Evolutionary conservation across 2,888 invertebrate genomes (phyloP), one percentile per base, ranked within the genome.

Genomic region (Andrena hattorfiana): DNA sequence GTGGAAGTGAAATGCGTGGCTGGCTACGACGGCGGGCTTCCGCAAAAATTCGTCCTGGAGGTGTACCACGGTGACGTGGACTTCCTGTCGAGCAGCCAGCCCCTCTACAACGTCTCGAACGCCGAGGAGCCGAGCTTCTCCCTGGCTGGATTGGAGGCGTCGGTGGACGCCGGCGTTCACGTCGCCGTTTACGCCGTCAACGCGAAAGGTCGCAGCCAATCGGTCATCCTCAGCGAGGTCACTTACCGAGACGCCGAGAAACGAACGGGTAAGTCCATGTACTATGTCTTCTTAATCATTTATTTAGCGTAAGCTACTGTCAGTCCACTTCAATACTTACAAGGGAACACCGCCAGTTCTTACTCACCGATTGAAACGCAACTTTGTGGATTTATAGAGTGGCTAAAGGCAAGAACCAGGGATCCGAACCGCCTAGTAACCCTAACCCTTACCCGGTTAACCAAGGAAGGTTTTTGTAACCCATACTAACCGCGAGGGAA

Each of bases 21-120:
- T 30, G 97, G 97, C 89, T 98, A 98, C 94, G 98, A 98, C 95
- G 98, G 98, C 80, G 98, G 98, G 86, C 96, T 98, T 91, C 97
- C 98, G 80, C 98, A 98, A 95, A 95, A 96, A 93, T 98, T 98
- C 95, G 95, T 97, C 72, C 95, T 98, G 86, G 98, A 98, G 94
- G 96, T 98, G 88, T 97, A 96, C 94, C 95, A 94, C 94, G 85
- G 93, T 88, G 86, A 94, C 92, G 87, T 94, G 91, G 86, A 94
- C 89, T 81, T 90, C 64, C 81, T 92, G 69, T 73, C 91, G 35
- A 91, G 83, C 77, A 90, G 89, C 67, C 89, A 91, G 77, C 91
- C 93, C 0, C 87, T 91, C 60, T 95, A 96, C 92, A 97, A 97
- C 94, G 94, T 97, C 89, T 95, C 96, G 5, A 94, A 96, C 20